Evolutionary conservation across 2,888 invertebrate species (phyloP).

Genomic region (Fabriciana adippe): DNA sequence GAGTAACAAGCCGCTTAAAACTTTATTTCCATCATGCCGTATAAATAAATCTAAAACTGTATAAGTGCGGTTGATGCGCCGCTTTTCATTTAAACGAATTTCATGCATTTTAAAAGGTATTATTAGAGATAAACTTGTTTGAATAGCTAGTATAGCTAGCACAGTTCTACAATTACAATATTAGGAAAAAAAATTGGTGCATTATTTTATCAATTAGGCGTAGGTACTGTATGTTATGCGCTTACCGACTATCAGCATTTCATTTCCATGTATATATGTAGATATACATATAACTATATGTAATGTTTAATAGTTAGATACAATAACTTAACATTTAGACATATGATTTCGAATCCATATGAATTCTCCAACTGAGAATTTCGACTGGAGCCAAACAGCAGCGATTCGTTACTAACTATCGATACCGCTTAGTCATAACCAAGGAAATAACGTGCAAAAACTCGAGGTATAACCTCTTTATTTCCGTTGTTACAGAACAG

Average conservation of each 20-base stretch:
- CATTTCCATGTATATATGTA: too few relatives aligned
- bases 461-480: constrained; percentile 23
- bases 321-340: not conserved
- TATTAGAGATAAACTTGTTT: too few relatives aligned
- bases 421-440: constrained; percentile 27
- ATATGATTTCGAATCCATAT: not conserved
- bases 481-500: constrained; percentile 20
- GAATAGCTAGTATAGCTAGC: too few relatives aligned
- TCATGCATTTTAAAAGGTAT: too few relatives aligned
- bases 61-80: not conserved
- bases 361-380: not conserved
- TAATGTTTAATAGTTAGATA: too few relatives aligned
- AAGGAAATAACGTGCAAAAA: constrained; percentile 24
- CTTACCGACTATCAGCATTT: too few relatives aligned
- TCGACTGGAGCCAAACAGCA: constrained; percentile 17
- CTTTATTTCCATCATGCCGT: constrained; percentile 9
- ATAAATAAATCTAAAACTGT: not conserved
- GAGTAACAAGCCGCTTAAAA: constrained; percentile 28
- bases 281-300: too few relatives aligned
- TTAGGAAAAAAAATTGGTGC: too few relatives aligned
- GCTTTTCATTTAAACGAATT: not conserved
- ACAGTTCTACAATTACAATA: too few relatives aligned
- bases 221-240: too few relatives aligned
- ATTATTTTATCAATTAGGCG: too few relatives aligned
- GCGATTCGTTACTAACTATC: constrained; percentile 19